These are phyloP conservation scores for Speoplatyrhinus poulsoni DNA, from an alignment of 2,113 vertebrate species.

Conservation along the genomic window DNA sequence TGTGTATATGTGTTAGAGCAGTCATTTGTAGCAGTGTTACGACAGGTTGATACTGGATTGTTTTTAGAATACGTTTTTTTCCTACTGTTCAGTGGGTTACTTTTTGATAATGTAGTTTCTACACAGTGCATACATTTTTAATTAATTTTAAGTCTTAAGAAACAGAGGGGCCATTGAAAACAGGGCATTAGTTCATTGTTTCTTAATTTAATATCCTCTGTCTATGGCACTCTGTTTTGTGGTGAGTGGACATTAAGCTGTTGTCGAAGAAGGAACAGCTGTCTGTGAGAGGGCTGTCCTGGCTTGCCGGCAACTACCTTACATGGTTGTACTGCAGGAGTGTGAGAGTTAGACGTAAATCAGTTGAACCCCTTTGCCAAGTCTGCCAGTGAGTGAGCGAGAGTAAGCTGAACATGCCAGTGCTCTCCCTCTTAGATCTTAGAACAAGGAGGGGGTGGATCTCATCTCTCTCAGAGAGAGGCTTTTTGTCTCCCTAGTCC, in stretches of 20 bases:
- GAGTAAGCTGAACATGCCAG: constrained; percentile 41
- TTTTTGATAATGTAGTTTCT: no score
- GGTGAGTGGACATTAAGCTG: constrained; percentile 36
- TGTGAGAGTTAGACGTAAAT: constrained; percentile 57
- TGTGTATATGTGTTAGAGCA: neutral
- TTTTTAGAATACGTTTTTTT: neutral
- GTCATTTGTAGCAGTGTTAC: constrained; percentile 10
- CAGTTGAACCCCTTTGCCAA: constrained; percentile 49
- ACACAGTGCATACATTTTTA: no score
- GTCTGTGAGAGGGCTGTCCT: constrained; percentile 25
- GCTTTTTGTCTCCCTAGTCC: constrained; percentile 40
- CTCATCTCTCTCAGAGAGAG: constrained; percentile 40
- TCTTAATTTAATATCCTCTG: neutral
- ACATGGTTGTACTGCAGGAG: constrained; percentile 57
- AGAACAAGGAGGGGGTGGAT: constrained; percentile 8
- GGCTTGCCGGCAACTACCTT: constrained; percentile 59
- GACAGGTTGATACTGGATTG: neutral
- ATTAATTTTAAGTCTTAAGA: no score
- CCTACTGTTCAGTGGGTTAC: neutral
- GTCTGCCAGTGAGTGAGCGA: constrained; percentile 22
- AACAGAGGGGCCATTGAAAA: neutral
- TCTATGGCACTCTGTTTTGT: constrained; percentile 8
- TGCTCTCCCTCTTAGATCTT: constrained; percentile 27
- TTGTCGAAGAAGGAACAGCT: constrained; percentile 44
- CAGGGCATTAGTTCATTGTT: neutral